Evolutionary conservation across 2,888 invertebrate species (phyloP).

Genomic region (Eutolmus rufibarbis): DNA sequence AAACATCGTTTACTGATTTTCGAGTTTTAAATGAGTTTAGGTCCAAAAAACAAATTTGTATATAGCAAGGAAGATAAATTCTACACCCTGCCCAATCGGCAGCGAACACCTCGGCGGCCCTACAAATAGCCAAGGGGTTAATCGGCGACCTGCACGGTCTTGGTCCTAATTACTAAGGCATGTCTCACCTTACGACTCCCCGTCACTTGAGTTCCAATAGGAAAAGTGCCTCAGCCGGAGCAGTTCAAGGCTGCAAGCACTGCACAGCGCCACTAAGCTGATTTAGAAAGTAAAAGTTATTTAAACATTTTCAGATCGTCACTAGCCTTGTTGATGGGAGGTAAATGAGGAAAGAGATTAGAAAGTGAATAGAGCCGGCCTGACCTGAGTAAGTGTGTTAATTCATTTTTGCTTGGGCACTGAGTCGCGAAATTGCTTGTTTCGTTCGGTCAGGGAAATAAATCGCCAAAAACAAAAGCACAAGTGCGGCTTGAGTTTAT

Average conservation of each 20-base stretch:
- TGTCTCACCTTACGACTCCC: not conserved
- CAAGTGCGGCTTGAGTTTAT: not conserved
- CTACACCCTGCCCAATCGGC: too few relatives aligned
- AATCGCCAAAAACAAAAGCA: not conserved
- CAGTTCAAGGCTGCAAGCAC: not conserved
- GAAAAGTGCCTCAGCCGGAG: not conserved
- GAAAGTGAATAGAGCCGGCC: not conserved
- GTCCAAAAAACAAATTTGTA: not conserved
- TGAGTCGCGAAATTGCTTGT: not conserved
- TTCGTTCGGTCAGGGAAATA: not conserved
- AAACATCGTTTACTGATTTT: not conserved
- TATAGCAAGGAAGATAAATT: not conserved
- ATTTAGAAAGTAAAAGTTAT: not conserved
- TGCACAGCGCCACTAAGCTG: not conserved
- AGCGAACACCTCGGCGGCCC: not conserved
- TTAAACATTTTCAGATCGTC: slow-evolving; percentile 29
- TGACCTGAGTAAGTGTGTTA: slow-evolving; percentile 11
- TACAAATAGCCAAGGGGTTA: not conserved
- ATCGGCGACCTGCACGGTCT: not conserved
- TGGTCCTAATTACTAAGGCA: not conserved
- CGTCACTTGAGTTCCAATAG: not conserved
- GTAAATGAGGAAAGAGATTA: not conserved
- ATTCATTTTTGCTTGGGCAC: slow-evolving; percentile 20
- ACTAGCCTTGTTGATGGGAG: not conserved
- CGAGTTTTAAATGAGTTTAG: not conserved